phyloP scores from a whole-genome alignment of 1,140 invertebrate species.

The Cydia amplana region DNA sequence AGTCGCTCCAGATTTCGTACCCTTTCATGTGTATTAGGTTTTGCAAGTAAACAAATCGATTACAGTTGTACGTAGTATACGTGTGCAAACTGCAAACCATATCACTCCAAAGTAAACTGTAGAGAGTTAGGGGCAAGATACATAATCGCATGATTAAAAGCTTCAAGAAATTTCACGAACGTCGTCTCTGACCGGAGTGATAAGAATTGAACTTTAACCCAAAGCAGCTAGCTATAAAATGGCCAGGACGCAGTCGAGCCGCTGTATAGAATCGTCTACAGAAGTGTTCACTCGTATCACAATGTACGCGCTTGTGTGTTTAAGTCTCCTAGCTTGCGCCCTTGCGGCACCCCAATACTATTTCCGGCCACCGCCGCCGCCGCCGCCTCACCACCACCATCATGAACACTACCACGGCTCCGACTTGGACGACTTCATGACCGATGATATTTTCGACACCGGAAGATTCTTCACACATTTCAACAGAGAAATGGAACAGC shows the following conservation, averaged over 20 bases:
- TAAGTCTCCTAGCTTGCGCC: constrained; percentile 16
- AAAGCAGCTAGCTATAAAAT: constrained; percentile 15
- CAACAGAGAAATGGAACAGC: constrained; percentile 39
- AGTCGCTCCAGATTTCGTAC: not conserved
- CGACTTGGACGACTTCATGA: constrained; percentile 24
- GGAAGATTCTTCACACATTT: constrained; percentile 47
- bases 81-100: not conserved
- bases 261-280: not conserved
- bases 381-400: constrained; percentile 16
- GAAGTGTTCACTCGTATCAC: constrained; percentile 1
- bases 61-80: not conserved
- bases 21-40: constrained; percentile 9
- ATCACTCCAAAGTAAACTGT: not conserved
- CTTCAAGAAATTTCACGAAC: constrained; percentile 19
- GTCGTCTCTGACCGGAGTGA: constrained; percentile 1
- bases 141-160: not conserved
- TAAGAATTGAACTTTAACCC: constrained; percentile 26
- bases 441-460: constrained; percentile 49
- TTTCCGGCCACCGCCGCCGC: not conserved
- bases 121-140: not conserved
- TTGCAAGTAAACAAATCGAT: constrained; percentile 17
- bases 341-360: constrained; percentile 5
- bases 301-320: constrained; percentile 12
- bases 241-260: not conserved
- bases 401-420: constrained; percentile 17